A percentile compares a stretch with the other conserved stretches of the same genome.
These are phyloP conservation scores for Lepidurus arcticus DNA, from an alignment of 1,140 invertebrate species.

Conservation along the genomic window DNA sequence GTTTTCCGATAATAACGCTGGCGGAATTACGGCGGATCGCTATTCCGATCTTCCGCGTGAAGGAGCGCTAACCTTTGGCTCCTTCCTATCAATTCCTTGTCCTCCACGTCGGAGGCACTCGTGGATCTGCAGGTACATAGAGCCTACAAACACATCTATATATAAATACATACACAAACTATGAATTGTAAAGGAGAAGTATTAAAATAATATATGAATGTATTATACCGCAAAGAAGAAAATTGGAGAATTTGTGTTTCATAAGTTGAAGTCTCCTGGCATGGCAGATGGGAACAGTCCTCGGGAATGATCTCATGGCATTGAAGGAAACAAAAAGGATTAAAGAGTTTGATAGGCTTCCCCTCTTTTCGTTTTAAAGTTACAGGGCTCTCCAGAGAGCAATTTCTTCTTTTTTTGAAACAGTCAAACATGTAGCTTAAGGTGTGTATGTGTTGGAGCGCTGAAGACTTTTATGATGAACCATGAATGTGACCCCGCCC, in stretches of 20 bases:
- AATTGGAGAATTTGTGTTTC: too few species aligned
- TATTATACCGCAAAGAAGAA: too few species aligned
- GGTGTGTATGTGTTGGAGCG: background rate
- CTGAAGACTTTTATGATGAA: background rate
- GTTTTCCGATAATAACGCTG: conserved; percentile 2
- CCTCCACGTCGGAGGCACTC: conserved; percentile 30
- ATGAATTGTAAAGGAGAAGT: too few species aligned
- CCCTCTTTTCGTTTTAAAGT: too few species aligned
- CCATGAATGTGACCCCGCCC: background rate
- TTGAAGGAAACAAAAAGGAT: too few species aligned
- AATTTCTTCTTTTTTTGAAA: background rate
- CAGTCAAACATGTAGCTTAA: background rate
- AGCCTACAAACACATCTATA: background rate
- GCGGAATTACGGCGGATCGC: background rate
- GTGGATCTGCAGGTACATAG: conserved; percentile 28
- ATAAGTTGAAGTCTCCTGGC: too few species aligned
- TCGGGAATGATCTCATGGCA: too few species aligned
- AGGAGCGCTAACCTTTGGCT: conserved; percentile 26
- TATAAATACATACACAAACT: background rate
- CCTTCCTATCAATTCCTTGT: conserved; percentile 29
- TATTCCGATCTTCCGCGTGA: conserved; percentile 25
- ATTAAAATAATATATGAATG: too few species aligned
- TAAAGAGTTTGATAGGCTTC: too few species aligned
- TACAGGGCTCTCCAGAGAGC: too few species aligned
- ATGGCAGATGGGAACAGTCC: too few species aligned